Conservation (phyloP, 2,797 vertebrate species). For the Cryptoblepharus egeriae region DNA sequence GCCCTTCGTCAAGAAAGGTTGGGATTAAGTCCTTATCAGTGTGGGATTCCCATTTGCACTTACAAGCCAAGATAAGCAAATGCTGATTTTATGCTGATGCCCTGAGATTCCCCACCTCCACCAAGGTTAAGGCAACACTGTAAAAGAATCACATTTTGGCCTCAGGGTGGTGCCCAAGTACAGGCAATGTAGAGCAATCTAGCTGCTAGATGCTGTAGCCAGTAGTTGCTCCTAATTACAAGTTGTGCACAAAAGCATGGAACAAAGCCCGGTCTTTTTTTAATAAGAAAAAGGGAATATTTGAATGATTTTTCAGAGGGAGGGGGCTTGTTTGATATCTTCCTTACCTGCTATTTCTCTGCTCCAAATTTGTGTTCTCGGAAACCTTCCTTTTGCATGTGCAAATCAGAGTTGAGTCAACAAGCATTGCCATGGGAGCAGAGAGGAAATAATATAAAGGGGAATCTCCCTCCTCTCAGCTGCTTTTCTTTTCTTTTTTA, state of each 20-base stretch:
- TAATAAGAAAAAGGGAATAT: neutral
- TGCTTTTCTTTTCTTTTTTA: neutral
- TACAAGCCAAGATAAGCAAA: neutral
- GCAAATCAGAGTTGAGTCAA: neutral
- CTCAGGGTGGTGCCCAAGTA: constrained; percentile 22
- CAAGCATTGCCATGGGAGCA: no score
- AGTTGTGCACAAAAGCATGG: neutral
- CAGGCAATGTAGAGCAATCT: neutral
- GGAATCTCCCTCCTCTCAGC: neutral
- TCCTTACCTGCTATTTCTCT: neutral
- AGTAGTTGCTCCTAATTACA: no score
- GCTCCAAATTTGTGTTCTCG: neutral
- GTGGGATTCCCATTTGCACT: neutral
- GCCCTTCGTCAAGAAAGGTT: neutral
- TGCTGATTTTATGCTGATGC: neutral
- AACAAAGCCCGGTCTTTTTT: neutral
- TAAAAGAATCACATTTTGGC: neutral
- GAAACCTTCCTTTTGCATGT: neutral
- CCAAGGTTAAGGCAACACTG: no score
- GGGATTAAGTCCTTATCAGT: no score
- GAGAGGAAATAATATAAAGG: neutral
- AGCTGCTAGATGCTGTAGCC: no score
- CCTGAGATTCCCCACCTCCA: no score
- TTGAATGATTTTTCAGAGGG: neutral
- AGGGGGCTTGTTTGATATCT: neutral